Evolutionary conservation across 1,140 invertebrate genomes (phyloP), one percentile per base, ranked within the genome.

Genomic region (Bactericera cockerelli): DNA sequence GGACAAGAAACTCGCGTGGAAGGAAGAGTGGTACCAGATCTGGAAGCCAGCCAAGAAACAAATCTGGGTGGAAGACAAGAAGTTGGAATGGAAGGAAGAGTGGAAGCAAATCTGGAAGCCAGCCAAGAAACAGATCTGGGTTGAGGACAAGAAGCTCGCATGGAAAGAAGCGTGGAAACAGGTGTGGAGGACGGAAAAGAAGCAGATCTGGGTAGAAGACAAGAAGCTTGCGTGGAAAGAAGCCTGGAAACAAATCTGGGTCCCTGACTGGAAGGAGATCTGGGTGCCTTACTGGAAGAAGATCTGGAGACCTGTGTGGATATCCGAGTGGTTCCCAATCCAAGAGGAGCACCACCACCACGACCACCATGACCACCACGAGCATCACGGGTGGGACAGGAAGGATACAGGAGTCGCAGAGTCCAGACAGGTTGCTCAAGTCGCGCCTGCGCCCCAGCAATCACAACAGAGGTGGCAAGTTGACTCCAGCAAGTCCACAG

Each of bases 41-140:
- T 87, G 83, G 84, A 81, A 79, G 59, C 79, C 82, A 28, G 82
- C 78, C 21, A 86, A 86, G 67, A 86, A 87, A 66, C 81, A 87
- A 70, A 84, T 86, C 59, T 87, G 83, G 83, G 71, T 85, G 0
- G 81, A 82, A 42, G 81, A 83, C 61, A 86, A 86, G 64, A 85
- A 85, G 68, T 67, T 85, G 3, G 76, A 73, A n/a, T 86, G 83
- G 83, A 84, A 84, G 66, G 82, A 83, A 69, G 78, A 74, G 13
- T 81, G 79, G 79, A 76, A 79, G 68, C 77, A 80, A 65, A 75
- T 78, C 16, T 81, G 78, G 79, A 76, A 75, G 58, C 75, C 76
- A 56, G 76, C 72, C 2, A 80, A 81, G 65, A 80, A 81, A 69
- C 70, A 76, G 25, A 76, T 79, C 58, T 81, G 78, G 77, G 74